Conservation (phyloP, 2,113 vertebrate species). For the human (Homo sapiens) region GRCh38 chr15:48988501-48989000, state of each 20-base stretch:
- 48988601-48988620: background rate
- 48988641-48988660: conserved; percentile 92
- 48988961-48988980: background rate
- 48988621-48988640: conserved; percentile 51
- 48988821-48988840: conserved; percentile 86
- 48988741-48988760: conserved; percentile 84
- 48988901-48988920: conserved; percentile 81
- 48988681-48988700: conserved; percentile 98
- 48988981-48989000: conserved; percentile 36
- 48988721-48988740: conserved; percentile 84
- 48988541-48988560: background rate
- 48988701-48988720: conserved; percentile 89
- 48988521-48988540: background rate
- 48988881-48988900: conserved; percentile 83
- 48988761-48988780: conserved; percentile 82
- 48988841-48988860: conserved; percentile 80
- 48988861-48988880: conserved; percentile 81
- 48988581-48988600: background rate
- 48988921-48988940: conserved; percentile 61
- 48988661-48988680: conserved; percentile 91
- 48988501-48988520: background rate
- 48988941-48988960: conserved; percentile 49
- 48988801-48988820: conserved; percentile 81
- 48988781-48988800: conserved; percentile 79
- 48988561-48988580: background rate